Evolutionary conservation across 2,888 invertebrate species (phyloP).

Genomic region (Melanostoma scalare): DNA sequence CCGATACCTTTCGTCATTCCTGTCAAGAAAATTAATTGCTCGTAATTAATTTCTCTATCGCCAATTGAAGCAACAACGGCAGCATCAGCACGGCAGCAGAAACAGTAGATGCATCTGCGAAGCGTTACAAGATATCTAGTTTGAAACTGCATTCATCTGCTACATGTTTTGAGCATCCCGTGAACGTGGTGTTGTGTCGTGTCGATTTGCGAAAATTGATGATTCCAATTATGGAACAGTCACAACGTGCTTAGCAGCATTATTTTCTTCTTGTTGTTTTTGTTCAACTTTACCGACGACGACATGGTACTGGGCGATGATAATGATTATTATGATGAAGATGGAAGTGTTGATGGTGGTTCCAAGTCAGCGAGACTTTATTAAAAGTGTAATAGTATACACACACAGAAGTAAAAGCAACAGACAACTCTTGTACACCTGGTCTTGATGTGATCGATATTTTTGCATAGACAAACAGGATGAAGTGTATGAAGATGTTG

Average conservation of each 20-base stretch:
- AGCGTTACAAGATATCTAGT: slow-evolving; percentile 67
- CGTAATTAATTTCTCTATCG: slow-evolving; percentile 72
- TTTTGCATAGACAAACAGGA: slow-evolving; percentile 63
- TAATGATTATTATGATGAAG: slow-evolving; percentile 54
- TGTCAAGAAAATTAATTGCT: slow-evolving; percentile 69
- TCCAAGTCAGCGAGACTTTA: slow-evolving; percentile 63
- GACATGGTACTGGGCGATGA: slow-evolving; percentile 40
- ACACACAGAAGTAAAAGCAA: slow-evolving; percentile 15
- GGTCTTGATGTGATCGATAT: slow-evolving; percentile 66
- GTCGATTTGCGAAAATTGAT: slow-evolving; percentile 79
- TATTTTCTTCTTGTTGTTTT: slow-evolving; percentile 39
- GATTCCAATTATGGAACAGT: slow-evolving; percentile 81
- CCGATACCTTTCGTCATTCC: slow-evolving; percentile 72
- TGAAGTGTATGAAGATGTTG: slow-evolving; percentile 58
- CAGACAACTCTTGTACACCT: slow-evolving; percentile 42
- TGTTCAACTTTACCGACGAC: slow-evolving; percentile 9
- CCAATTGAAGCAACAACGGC: slow-evolving; percentile 62
- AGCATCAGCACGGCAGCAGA: slow-evolving; percentile 30
- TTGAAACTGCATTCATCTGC: slow-evolving; percentile 60
- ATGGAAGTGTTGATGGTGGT: slow-evolving; percentile 70
- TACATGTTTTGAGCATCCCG: slow-evolving; percentile 19
- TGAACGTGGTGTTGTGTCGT: slow-evolving; percentile 53
- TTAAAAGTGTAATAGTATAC: slow-evolving; percentile 50
- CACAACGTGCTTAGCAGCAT: slow-evolving; percentile 73
- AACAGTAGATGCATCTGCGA: slow-evolving; percentile 63